phyloP scores from a whole-genome alignment of 2,113 vertebrate species.

The Siniperca chuatsi region DNA sequence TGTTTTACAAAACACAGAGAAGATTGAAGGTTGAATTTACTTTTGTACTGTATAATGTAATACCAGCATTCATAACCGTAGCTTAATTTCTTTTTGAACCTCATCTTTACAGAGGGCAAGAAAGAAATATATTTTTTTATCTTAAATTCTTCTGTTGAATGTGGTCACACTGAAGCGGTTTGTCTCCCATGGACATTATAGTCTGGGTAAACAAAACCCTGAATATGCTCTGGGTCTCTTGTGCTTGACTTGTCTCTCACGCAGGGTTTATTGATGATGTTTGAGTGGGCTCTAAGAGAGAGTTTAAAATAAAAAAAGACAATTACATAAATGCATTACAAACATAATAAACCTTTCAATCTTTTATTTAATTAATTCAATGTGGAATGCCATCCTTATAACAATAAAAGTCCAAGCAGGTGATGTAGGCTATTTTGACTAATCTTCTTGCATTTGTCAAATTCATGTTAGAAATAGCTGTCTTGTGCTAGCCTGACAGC shows the following conservation, averaged over 20 bases:
- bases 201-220: background rate
- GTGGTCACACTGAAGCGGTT: background rate
- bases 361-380: background rate
- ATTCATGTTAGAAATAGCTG: conserved; percentile 37
- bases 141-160: background rate
- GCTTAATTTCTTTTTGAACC: background rate
- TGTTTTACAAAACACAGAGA: background rate
- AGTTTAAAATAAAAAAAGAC: background rate
- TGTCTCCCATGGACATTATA: background rate
- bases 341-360: background rate
- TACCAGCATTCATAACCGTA: background rate
- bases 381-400: rapidly evolving
- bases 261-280: background rate
- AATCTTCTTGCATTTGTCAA: conserved; percentile 43
- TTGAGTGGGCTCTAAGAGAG: background rate
- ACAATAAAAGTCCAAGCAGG: rapidly evolving
- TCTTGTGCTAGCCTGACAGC: conserved; percentile 58
- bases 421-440: background rate
- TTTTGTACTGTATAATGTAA: background rate
- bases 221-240: background rate
- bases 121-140: background rate
- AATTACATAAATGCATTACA: background rate
- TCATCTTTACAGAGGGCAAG: background rate
- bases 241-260: background rate
- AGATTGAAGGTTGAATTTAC: background rate